These are phyloP conservation scores for Pelusios castaneus DNA, from an alignment of 2,113 vertebrate species.

Conservation along the genomic window DNA sequence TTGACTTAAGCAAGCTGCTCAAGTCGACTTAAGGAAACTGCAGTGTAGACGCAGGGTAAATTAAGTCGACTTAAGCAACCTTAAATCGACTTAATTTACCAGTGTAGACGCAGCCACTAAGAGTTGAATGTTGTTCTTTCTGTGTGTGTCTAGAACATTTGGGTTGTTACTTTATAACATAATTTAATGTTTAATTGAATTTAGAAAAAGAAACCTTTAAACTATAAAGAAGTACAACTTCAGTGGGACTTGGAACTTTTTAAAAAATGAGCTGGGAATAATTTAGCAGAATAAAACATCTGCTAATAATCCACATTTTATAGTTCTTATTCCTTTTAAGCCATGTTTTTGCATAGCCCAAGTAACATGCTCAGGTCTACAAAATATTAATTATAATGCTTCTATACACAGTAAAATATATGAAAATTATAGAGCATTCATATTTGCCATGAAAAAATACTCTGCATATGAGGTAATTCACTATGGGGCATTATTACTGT, in stretches of 20 bases:
- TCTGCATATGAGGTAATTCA: neutral
- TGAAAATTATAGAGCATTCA: neutral
- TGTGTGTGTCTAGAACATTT: fast-evolving
- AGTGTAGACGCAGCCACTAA: no score
- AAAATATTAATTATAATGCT: neutral
- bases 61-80: no score
- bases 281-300: neutral
- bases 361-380: neutral
- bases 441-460: neutral
- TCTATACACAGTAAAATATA: neutral
- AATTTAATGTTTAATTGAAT: neutral
- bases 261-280: slow-evolving; percentile 22
- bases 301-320: neutral
- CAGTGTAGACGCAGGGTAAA: no score
- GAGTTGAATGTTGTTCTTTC: neutral
- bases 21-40: no score
- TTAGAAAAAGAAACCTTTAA: neutral
- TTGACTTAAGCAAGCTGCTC: no score
- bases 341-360: neutral
- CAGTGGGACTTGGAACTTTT: neutral
- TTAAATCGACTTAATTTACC: no score
- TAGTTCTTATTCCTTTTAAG: neutral
- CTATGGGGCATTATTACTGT: neutral
- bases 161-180: neutral
- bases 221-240: neutral